A percentile compares a stretch with the other conserved stretches of the same genome.
phyloP scores from a whole-genome alignment of 1,140 invertebrate genomes.

The Drosophila baimaii region DNA sequence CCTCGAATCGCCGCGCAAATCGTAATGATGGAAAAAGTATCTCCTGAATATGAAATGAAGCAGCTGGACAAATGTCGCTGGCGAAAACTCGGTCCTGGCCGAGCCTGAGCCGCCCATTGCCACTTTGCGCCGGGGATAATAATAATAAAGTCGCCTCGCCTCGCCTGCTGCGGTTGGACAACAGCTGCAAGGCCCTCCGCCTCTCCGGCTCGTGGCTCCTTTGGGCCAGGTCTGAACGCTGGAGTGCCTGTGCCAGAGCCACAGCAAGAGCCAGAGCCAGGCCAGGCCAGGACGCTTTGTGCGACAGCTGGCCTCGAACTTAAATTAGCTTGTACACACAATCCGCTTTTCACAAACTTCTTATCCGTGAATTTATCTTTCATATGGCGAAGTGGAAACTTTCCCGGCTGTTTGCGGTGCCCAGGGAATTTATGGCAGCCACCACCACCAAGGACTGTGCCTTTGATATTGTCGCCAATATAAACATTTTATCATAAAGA shows the following conservation, averaged over 20 bases:
- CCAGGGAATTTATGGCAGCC: conserved; percentile 75
- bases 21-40: conserved; percentile 71
- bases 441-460: conserved; percentile 29
- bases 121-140: conserved; percentile 72
- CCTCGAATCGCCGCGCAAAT: conserved; percentile 38
- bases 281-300: conserved; percentile 32
- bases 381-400: conserved; percentile 74
- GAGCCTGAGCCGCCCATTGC: conserved; percentile 52
- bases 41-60: conserved; percentile 81
- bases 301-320: conserved; percentile 79
- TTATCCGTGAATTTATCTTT: conserved; percentile 82
- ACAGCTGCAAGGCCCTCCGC: conserved; percentile 48
- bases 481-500: conserved; percentile 83
- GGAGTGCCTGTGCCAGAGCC: too few species aligned
- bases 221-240: too few species aligned
- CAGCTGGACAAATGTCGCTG: conserved; percentile 75
- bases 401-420: conserved; percentile 54
- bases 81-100: conserved; percentile 21
- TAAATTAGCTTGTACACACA: conserved; percentile 81
- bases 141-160: conserved; percentile 78
- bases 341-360: conserved; percentile 81
- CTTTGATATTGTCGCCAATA: conserved; percentile 76
- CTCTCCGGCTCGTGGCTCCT: conserved; percentile 13
- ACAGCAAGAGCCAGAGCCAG: conserved; percentile 2
- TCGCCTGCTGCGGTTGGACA: conserved; percentile 51